Evolutionary conservation across 2,888 invertebrate species (phyloP).

Genomic region (Lucinisca nassula): DNA sequence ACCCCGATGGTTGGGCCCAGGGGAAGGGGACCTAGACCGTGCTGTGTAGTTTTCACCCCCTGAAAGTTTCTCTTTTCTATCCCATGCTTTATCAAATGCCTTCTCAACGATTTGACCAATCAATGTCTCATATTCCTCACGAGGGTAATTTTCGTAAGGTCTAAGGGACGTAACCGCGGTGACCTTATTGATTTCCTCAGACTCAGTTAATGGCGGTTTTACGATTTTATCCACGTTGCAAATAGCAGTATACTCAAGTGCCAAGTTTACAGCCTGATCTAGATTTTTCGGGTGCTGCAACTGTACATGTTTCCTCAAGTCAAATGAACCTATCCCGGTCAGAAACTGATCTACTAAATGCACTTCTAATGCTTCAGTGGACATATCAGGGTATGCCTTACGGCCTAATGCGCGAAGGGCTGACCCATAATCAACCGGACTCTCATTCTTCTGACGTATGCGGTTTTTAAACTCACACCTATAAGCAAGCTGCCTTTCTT

Average conservation of each 20-base stretch:
- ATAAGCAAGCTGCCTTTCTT: conserved; percentile 29
- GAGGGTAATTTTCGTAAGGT: no score
- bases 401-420: conserved; percentile 15
- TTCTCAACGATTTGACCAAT: background rate
- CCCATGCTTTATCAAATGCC: background rate
- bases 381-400: conserved; percentile 25
- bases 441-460: conserved; percentile 7
- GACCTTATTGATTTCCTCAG: background rate
- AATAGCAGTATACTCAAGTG: background rate
- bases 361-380: conserved; percentile 1
- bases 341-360: conserved; percentile 31
- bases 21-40: background rate
- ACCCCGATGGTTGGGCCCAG: background rate
- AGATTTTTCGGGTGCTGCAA: conserved; percentile 17
- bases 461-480: conserved; percentile 43
- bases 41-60: background rate
- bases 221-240: background rate
- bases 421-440: conserved; percentile 35
- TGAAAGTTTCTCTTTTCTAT: background rate
- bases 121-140: background rate
- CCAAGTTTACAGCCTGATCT: background rate
- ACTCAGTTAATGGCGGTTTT: background rate
- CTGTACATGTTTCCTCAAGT: conserved; percentile 28
- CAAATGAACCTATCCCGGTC: conserved; percentile 23
- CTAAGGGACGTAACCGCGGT: no score